Evolutionary conservation across 2,113 vertebrate species (phyloP).

Genomic region (Isurus oxyrinchus): DNA sequence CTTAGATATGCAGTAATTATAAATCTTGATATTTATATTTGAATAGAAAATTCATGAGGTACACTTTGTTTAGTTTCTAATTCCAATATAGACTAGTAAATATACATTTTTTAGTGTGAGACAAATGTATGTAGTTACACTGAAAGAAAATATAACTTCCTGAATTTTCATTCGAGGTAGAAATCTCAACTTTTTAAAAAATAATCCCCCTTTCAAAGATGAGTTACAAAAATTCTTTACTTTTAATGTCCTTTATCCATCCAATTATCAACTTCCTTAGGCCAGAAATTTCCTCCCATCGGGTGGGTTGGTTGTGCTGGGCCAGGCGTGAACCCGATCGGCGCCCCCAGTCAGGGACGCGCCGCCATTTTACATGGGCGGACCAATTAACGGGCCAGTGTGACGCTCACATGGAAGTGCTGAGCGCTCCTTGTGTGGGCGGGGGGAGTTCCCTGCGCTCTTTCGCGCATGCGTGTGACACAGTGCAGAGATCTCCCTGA

Average conservation of each 20-base stretch:
- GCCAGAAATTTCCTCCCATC: no score
- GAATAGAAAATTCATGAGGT: not conserved
- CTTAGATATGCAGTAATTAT: not conserved
- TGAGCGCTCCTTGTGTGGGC: no score
- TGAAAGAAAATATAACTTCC: not conserved
- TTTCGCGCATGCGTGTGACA: no score
- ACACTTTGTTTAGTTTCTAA: not conserved
- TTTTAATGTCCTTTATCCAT: no score
- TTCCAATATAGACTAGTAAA: not conserved
- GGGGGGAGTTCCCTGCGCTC: no score
- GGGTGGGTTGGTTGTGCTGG: no score
- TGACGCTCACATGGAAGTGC: no score
- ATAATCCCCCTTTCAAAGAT: not conserved
- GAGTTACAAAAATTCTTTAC: not conserved
- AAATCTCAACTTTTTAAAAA: not conserved
- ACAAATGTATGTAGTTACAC: not conserved
- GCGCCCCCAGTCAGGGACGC: no score
- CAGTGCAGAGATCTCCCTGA: no score
- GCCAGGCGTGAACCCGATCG: no score
- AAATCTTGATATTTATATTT: not conserved
- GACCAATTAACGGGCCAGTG: no score
- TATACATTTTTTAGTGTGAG: not conserved
- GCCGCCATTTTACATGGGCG: no score
- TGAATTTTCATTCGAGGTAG: not conserved
- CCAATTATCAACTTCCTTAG: not conserved